phyloP scores from a whole-genome alignment of 1,140 invertebrate genomes.

The Macrobrachium rosenbergii region DNA sequence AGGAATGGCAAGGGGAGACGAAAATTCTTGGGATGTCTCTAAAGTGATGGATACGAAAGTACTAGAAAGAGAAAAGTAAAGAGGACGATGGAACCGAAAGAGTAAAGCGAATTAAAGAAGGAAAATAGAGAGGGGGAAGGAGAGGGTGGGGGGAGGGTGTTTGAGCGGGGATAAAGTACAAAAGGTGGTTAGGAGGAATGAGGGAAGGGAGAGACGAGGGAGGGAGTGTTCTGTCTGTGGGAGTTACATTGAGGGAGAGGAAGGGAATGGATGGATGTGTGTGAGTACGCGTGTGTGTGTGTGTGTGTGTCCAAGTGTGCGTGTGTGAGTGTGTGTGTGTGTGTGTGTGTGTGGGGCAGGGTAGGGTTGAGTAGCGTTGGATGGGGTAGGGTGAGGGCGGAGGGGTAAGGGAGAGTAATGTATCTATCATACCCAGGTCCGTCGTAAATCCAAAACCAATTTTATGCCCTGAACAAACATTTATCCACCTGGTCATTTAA shows the following conservation, averaged over 20 bases:
- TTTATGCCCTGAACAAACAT: constrained; percentile 59
- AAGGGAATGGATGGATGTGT: neutral
- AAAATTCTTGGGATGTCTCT: no score
- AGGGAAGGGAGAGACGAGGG: no score
- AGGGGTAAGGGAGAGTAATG: constrained; percentile 26
- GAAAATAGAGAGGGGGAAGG: no score
- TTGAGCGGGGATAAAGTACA: no score
- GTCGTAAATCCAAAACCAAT: constrained; percentile 56
- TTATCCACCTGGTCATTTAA: constrained; percentile 31
- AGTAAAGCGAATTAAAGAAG: neutral
- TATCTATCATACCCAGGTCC: constrained; percentile 56
- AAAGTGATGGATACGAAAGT: no score
- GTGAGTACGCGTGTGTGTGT: neutral
- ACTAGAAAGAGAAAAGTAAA: neutral
- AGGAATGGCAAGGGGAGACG: neutral
- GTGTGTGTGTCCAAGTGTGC: no score
- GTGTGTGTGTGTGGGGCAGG: no score
- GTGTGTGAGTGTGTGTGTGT: no score
- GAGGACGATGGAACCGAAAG: neutral
- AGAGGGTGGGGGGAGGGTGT: no score
- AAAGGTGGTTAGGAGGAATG: neutral
- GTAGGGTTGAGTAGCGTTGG: no score
- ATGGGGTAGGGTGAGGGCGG: neutral
- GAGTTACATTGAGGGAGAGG: neutral
- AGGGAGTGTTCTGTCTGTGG: no score